Evolutionary conservation across 2,888 invertebrate genomes (phyloP).

Genomic region (Campopleginae sp.): DNA sequence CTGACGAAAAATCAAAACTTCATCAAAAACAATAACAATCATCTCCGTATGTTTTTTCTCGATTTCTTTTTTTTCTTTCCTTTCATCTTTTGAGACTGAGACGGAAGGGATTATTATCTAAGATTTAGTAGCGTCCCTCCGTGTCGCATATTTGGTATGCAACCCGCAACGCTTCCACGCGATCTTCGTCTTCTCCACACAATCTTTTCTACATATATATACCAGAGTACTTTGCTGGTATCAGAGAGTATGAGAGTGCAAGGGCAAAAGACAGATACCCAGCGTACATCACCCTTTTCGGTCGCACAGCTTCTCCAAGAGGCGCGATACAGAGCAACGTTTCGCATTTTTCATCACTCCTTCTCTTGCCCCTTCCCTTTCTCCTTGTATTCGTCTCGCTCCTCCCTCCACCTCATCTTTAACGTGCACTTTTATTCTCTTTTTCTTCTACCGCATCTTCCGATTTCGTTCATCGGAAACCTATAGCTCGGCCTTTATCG

Average conservation of each 20-base stretch:
- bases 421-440: constrained; percentile 25
- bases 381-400: background rate
- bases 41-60: background rate
- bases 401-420: constrained; percentile 33
- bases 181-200: constrained; percentile 18
- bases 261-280: constrained; percentile 60
- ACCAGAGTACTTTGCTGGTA: constrained; percentile 24
- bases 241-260: constrained; percentile 44
- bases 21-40: background rate
- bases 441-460: constrained; percentile 37
- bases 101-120: constrained; percentile 73
- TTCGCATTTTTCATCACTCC: constrained; percentile 63
- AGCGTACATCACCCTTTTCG: constrained; percentile 57
- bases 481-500: constrained; percentile 46
- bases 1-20: background rate
- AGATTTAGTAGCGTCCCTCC: constrained; percentile 74
- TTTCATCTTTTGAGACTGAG: constrained; percentile 6
- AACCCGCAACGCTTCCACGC: constrained; percentile 70
- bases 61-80: background rate
- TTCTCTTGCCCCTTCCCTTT: constrained; percentile 14
- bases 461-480: constrained; percentile 62
- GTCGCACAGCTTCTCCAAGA: constrained; percentile 53
- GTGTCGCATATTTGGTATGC: constrained; percentile 76
- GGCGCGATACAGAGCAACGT: constrained; percentile 38
- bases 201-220: constrained; percentile 17